Conservation (phyloP, 1,140 invertebrate species). For the Neotoxoptera formosana region DNA sequence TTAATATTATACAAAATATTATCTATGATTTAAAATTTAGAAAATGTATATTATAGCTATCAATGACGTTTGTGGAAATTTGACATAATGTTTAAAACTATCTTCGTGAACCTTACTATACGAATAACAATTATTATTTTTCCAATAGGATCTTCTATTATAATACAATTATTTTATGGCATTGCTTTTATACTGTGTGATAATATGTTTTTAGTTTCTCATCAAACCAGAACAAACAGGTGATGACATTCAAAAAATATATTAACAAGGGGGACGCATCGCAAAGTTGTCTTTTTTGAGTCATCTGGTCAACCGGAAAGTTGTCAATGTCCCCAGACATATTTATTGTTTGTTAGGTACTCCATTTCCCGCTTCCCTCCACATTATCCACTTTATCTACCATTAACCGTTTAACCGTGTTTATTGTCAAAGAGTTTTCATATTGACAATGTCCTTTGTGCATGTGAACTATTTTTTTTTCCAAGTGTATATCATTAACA, state of each 20-base stretch:
- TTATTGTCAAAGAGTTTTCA: constrained; percentile 34
- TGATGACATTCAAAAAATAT: neutral
- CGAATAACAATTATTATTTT: neutral
- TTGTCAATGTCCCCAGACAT: neutral
- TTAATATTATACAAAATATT: neutral
- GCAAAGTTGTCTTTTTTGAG: constrained; percentile 47
- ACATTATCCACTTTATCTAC: constrained; percentile 5
- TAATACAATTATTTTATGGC: neutral
- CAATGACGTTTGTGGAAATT: neutral
- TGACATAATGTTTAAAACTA: neutral
- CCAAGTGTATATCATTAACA: neutral
- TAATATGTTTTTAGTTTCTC: neutral
- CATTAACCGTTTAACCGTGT: constrained; percentile 48
- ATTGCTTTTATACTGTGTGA: neutral
- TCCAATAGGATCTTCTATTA: neutral
- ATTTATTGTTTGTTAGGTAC: constrained; percentile 28
- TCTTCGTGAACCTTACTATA: neutral
- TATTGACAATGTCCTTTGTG: constrained; percentile 6
- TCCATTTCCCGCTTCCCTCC: neutral
- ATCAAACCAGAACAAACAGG: neutral
- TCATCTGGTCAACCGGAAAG: constrained; percentile 31
- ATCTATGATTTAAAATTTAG: neutral
- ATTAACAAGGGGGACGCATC: neutral
- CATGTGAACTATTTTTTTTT: neutral
- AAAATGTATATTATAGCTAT: no score